Percentiles rank a stretch among this genome's conserved stretches.
Conservation (phyloP, 2,888 invertebrate genomes). For the Bimastos eiseni region DNA sequence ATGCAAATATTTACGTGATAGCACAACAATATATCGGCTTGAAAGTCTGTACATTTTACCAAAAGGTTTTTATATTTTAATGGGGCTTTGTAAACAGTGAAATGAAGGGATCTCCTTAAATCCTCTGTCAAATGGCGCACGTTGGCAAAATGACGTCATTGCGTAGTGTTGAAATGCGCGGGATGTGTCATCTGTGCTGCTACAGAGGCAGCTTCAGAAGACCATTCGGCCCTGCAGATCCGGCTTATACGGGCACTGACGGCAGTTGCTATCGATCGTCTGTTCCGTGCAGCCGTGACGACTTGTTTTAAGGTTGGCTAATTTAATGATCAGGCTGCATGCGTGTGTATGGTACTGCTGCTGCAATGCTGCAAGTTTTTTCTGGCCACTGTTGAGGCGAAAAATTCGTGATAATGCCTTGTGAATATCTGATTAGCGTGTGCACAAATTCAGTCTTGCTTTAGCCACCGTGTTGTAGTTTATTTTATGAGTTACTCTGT, state of each 20-base stretch:
- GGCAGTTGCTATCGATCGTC: slow-evolving; percentile 19
- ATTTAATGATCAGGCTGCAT: slow-evolving; percentile 19
- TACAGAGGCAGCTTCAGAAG: neutral
- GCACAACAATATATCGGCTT: neutral
- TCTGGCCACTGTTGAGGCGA: neutral
- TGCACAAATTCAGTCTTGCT: neutral
- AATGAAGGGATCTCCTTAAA: neutral
- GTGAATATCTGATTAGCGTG: slow-evolving; percentile 6
- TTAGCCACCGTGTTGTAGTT: neutral
- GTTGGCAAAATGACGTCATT: neutral
- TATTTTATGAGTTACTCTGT: neutral
- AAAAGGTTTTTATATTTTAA: neutral
- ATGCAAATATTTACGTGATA: neutral
- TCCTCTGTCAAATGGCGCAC: neutral
- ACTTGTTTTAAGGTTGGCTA: slow-evolving; percentile 25
- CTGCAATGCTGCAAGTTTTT: neutral
- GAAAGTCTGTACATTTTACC: no score
- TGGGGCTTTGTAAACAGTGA: neutral
- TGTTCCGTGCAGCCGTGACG: slow-evolving; percentile 9
- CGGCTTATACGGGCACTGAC: slow-evolving; percentile 9
- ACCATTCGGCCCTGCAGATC: neutral
- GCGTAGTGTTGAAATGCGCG: neutral
- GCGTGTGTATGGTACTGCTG: slow-evolving; percentile 8
- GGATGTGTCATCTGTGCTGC: slow-evolving; percentile 4
- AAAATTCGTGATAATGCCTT: neutral